Conservation (phyloP, 2,113 vertebrate genomes). For the Anolis carolinensis region DNA sequence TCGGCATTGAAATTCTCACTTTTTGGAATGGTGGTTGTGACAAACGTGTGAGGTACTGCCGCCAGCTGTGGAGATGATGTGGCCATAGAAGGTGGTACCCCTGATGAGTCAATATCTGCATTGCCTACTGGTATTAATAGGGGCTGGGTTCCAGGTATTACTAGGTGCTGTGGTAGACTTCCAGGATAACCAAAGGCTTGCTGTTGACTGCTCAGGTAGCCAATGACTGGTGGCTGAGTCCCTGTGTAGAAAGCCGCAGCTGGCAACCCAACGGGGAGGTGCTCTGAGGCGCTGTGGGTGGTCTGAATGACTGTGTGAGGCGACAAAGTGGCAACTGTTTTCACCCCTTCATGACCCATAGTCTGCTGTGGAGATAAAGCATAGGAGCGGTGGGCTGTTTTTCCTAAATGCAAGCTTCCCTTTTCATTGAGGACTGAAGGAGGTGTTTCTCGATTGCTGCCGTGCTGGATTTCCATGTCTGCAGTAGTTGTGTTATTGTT, state of each 20-base stretch:
- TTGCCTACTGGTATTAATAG: conserved; percentile 91
- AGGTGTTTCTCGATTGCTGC: conserved; percentile 76
- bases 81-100: conserved; percentile 79
- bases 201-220: conserved; percentile 88
- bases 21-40: conserved; percentile 85
- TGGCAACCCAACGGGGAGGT: conserved; percentile 87
- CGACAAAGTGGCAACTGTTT: conserved; percentile 81
- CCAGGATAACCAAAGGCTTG: conserved; percentile 86
- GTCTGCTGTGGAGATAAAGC: conserved; percentile 83
- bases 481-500: conserved; percentile 84
- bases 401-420: conserved; percentile 86
- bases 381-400: conserved; percentile 83
- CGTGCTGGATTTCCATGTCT: conserved; percentile 80
- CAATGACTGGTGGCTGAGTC: conserved; percentile 89
- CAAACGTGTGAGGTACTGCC: conserved; percentile 90
- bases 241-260: conserved; percentile 87
- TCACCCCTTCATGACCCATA: conserved; percentile 83
- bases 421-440: conserved; percentile 82
- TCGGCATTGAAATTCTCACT: conserved; percentile 81
- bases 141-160: conserved; percentile 91
- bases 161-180: conserved; percentile 90
- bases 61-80: conserved; percentile 86
- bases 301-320: conserved; percentile 96
- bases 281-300: conserved; percentile 87
- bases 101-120: conserved; percentile 77